Percentiles rank a stretch among this genome's conserved stretches.
These are phyloP conservation scores for Orycteropus afer DNA, from an alignment of 2,113 vertebrate species.

Conservation along the genomic window DNA sequence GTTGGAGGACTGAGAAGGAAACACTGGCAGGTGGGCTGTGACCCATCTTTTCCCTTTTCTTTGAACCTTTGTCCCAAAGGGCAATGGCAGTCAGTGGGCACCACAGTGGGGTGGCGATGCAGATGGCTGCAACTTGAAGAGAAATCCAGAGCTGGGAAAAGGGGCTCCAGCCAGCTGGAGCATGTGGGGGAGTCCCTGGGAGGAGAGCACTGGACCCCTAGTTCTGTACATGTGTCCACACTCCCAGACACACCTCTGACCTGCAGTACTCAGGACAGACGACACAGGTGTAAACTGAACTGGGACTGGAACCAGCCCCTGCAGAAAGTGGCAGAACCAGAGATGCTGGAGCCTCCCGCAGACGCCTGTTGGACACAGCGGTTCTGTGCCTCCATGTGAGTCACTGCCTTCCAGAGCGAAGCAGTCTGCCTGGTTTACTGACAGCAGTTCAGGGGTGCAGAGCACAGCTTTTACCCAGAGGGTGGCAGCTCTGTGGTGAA, in stretches of 20 bases:
- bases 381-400: neutral
- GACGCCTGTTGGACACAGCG: no score
- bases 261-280: no score
- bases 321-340: neutral
- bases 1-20: neutral
- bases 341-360: no score
- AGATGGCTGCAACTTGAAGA: neutral
- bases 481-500: no score
- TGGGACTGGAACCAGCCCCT: no score
- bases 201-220: neutral
- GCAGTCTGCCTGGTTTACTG: neutral
- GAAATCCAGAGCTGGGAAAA: neutral
- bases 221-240: neutral
- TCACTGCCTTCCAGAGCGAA: neutral
- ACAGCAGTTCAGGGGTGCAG: neutral
- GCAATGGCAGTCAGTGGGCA: neutral
- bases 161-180: neutral
- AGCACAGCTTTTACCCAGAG: neutral
- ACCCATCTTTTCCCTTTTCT: neutral
- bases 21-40: neutral
- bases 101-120: neutral
- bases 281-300: neutral
- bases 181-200: neutral
- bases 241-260: neutral
- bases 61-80: neutral